Evolutionary conservation across 2,888 invertebrate species (phyloP).

Genomic region (Platerodrilus igneus): DNA sequence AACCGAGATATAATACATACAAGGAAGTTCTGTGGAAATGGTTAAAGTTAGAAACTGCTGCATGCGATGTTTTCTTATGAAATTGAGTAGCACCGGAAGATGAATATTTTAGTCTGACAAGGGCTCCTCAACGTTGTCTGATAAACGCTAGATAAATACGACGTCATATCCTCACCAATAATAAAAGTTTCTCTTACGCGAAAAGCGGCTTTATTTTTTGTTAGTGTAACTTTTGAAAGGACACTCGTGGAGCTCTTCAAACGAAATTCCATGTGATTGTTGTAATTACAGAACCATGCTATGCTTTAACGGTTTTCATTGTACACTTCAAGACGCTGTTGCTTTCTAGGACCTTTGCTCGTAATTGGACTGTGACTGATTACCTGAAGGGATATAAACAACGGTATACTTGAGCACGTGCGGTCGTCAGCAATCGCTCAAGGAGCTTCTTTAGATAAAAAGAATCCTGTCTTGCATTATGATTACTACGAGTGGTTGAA

Average conservation of each 20-base stretch:
- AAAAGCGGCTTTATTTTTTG: too few relatives aligned
- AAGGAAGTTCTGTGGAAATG: conserved; percentile 38
- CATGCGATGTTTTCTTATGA: conserved; percentile 40
- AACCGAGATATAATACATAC: conserved; percentile 31
- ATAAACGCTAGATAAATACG: conserved; percentile 35
- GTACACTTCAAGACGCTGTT: conserved; percentile 14
- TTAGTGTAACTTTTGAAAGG: background rate
- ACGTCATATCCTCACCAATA: conserved; percentile 25
- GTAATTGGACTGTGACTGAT: conserved; percentile 19
- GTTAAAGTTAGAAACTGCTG: conserved; percentile 41
- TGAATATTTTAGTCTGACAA: conserved; percentile 39
- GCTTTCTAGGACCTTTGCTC: conserved; percentile 12
- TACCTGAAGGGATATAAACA: conserved; percentile 22
- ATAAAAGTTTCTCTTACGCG: conserved; percentile 24
- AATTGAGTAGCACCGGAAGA: conserved; percentile 39
- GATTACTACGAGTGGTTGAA: conserved; percentile 7
- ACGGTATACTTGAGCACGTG: conserved; percentile 22
- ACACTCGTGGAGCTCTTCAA: conserved; percentile 11
- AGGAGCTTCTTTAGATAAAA: conserved; percentile 13
- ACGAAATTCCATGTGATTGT: conserved; percentile 9
- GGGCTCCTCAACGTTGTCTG: conserved; percentile 29
- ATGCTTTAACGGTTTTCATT: conserved; percentile 9
- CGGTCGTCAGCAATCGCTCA: conserved; percentile 19
- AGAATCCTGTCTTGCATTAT: conserved; percentile 20
- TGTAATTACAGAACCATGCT: conserved; percentile 11